Evolutionary conservation across 1,140 invertebrate species (phyloP).

Genomic region (Cheumatopsyche charites): DNA sequence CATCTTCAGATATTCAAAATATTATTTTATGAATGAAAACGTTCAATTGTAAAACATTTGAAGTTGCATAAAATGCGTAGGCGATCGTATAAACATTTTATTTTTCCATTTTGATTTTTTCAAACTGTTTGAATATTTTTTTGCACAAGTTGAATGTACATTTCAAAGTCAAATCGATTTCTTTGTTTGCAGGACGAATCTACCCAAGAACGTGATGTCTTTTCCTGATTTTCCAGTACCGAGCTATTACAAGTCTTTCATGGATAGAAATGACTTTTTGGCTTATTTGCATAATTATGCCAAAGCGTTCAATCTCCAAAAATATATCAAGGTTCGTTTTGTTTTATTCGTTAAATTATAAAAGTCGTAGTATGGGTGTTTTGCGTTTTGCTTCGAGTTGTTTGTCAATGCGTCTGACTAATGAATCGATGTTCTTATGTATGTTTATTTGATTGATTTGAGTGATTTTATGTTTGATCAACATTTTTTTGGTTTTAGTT

Average conservation of each 20-base stretch:
- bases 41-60: no score
- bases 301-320: slow-evolving; percentile 69
- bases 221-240: slow-evolving; percentile 69
- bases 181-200: slow-evolving; percentile 56
- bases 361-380: slow-evolving; percentile 62
- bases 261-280: slow-evolving; percentile 77
- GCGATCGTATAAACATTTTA: no score
- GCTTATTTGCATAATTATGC: slow-evolving; percentile 81
- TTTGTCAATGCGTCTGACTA: no score
- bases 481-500: slow-evolving; percentile 52
- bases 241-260: slow-evolving; percentile 71
- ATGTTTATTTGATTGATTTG: background rate
- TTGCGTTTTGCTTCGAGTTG: no score
- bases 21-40: no score
- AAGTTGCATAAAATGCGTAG: no score
- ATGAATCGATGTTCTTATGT: background rate
- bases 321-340: slow-evolving; percentile 70
- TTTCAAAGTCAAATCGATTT: no score
- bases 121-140: no score
- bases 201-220: slow-evolving; percentile 57
- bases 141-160: no score
- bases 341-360: slow-evolving; percentile 54
- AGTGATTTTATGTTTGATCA: background rate
- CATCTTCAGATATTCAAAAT: no score
- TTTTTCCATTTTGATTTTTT: no score